Percentiles rank a stretch among this genome's conserved stretches.
Conservation (phyloP, 1,140 invertebrate genomes). For the Mya arenaria region DNA sequence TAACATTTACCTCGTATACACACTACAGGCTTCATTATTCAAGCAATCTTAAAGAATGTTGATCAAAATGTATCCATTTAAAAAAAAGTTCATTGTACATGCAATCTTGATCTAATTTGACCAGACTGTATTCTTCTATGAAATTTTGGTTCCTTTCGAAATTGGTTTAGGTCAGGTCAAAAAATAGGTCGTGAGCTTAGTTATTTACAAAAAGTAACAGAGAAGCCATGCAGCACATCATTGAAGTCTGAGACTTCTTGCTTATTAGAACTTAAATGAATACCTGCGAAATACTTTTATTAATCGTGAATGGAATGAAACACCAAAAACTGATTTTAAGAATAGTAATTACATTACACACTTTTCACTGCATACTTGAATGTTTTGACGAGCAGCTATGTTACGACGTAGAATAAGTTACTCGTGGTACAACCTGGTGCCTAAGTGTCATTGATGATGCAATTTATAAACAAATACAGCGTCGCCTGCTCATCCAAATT, state of each 20-base stretch:
- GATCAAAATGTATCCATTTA: conserved; percentile 18
- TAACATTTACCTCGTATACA: too few relatives aligned
- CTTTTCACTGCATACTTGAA: conserved; percentile 39
- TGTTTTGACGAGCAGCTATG: conserved; percentile 40
- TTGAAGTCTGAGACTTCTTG: conserved; percentile 40
- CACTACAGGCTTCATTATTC: too few relatives aligned
- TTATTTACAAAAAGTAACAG: conserved; percentile 42
- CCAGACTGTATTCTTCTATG: conserved; percentile 39
- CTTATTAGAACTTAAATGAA: conserved; percentile 39
- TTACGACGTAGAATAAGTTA: conserved; percentile 37
- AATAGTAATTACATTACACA: conserved; percentile 42
- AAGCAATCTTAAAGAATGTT: conserved; percentile 11
- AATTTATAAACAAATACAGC: conserved; percentile 22
- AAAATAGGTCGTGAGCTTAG: conserved; percentile 38
- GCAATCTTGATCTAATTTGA: conserved; percentile 39
- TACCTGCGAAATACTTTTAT: conserved; percentile 39
- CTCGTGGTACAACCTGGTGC: conserved; percentile 27
- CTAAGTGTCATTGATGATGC: conserved; percentile 17
- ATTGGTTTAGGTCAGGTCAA: conserved; percentile 38
- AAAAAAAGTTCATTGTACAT: conserved; percentile 40
- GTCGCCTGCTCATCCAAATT: neutral
- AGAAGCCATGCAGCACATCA: conserved; percentile 36
- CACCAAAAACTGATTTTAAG: conserved; percentile 41
- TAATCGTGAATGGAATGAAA: conserved; percentile 41
- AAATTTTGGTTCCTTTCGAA: conserved; percentile 39